Base-by-base conservation (phyloP, 2,113 vertebrate genomes). In the Tichodroma muraria region DNA sequence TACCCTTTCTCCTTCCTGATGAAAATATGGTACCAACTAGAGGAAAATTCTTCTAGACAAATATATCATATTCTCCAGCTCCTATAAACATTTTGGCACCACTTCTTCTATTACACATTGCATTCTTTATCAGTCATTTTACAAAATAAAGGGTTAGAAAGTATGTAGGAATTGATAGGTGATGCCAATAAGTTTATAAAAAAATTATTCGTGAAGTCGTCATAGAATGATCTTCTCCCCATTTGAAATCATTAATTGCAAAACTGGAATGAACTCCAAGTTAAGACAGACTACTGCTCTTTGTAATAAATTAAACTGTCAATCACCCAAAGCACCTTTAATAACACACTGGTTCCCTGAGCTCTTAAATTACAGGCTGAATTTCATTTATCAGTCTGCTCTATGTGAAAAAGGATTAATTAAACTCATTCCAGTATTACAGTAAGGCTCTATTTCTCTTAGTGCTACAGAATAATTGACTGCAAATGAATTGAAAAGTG, bases 391-490 rank as follows among this genome's bases (percentile, higher is more conserved):
- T 98, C 97, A 97, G 97, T 80, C 90, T 97, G 96, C 98, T 97
- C 89, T 94, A 94, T 96, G 97, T 68, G 66, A 91, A 98, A 98
- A 88, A 83, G 97, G 97, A 98, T 98, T 98, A 97, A 98, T 98
- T 98, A 98, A 97, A 95, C 94, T 95, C 96, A 95, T 98, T 94
- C 94, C 89, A 77, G 68, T 82, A 87, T 94, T 93, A 95, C 88
- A 94, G 94, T 88, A 84, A 94, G 96, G 96, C 92, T 92, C 60
- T 91, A 84, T 95, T 95, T 96, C 96, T 97, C 93, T 86, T 72
- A 76, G 96, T 94, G 91, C 94, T 91, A 85, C 68, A 78, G 89
- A 96, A 94, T 97, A 97, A 97, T 97, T 91, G 96, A 93, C 91
- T 97, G 92, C 85, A 96, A 94, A 96, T 96, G 96, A 98, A 96